phyloP scores from a whole-genome alignment of 2,113 vertebrate species.

The Oryzias curvinotus region DNA sequence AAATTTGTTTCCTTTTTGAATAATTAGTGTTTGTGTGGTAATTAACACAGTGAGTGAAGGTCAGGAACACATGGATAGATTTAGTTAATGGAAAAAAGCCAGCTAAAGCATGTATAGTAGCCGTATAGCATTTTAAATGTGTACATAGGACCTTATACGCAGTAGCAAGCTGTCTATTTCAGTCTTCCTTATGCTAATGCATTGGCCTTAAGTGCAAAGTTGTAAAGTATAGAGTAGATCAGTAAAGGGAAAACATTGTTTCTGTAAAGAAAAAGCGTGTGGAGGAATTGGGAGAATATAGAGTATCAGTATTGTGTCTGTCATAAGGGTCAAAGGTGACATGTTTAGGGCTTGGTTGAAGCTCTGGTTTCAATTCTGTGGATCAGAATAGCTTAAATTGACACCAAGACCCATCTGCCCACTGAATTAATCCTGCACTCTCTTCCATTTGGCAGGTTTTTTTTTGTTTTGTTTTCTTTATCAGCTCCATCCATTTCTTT shows the following conservation, averaged over 20 bases:
- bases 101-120: slow-evolving; percentile 37
- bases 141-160: slow-evolving; percentile 20
- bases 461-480: slow-evolving; percentile 73
- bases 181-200: slow-evolving; percentile 56
- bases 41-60: slow-evolving; percentile 60
- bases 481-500: slow-evolving; percentile 78
- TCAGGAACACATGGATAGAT: slow-evolving; percentile 52
- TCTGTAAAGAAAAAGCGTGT: slow-evolving; percentile 62
- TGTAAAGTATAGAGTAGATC: slow-evolving; percentile 56
- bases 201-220: slow-evolving; percentile 58
- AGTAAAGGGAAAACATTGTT: slow-evolving; percentile 52
- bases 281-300: slow-evolving; percentile 62
- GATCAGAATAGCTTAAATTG: slow-evolving; percentile 81
- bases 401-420: slow-evolving; percentile 79
- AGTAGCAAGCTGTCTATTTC: slow-evolving; percentile 51
- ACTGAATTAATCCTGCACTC: slow-evolving; percentile 76
- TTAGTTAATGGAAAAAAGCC: slow-evolving; percentile 47
- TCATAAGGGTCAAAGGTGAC: slow-evolving; percentile 72
- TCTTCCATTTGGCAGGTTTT: slow-evolving; percentile 65
- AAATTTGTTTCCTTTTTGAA: slow-evolving; percentile 44
- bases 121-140: slow-evolving; percentile 24
- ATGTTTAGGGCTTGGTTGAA: slow-evolving; percentile 71
- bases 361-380: slow-evolving; percentile 72
- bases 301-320: slow-evolving; percentile 62
- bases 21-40: slow-evolving; percentile 59